Conservation (phyloP, 1,140 invertebrate genomes). For the Aphidius gifuensis region DNA sequence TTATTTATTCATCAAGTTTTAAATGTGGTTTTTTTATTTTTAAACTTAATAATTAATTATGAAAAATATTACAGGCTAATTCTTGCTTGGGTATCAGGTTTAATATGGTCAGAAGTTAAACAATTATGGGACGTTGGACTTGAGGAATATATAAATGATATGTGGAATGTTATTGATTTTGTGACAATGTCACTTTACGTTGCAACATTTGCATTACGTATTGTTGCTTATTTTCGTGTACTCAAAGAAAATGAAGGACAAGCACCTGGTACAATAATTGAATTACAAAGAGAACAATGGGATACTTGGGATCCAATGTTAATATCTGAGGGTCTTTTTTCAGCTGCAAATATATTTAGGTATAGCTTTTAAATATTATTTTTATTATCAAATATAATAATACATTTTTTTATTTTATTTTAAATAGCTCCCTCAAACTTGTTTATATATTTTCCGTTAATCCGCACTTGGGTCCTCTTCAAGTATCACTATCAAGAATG, state of each 20-base stretch:
- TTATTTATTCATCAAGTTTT: background rate
- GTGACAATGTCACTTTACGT: slow-evolving; percentile 97
- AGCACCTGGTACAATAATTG: slow-evolving; percentile 52
- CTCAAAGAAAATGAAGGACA: slow-evolving; percentile 65
- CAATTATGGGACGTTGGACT: slow-evolving; percentile 96
- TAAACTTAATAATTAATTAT: background rate
- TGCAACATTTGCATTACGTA: slow-evolving; percentile 88
- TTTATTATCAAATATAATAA: background rate
- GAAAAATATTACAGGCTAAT: slow-evolving; percentile 41
- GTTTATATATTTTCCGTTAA: slow-evolving; percentile 99
- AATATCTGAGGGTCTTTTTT: slow-evolving; percentile 94
- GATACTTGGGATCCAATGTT: slow-evolving; percentile 96
- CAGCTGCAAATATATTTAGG: slow-evolving; percentile 94
- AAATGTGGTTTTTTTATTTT: background rate
- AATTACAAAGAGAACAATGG: slow-evolving; percentile 80
- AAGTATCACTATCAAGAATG: slow-evolving; percentile 96
- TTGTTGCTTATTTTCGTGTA: slow-evolving; percentile 78
- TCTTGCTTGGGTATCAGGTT: slow-evolving; percentile 62
- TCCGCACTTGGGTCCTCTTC: slow-evolving; percentile 94
- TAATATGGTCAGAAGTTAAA: slow-evolving; percentile 99
- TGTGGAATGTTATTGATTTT: slow-evolving; percentile 99
- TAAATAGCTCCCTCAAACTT: slow-evolving; percentile 86
- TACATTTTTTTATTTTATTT: slow-evolving; percentile 28
- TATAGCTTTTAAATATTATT: slow-evolving; percentile 30
- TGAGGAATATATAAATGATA: slow-evolving; percentile 93